Base-by-base conservation (phyloP, 2,888 invertebrate genomes). In the Nebria brevicollis region DNA sequence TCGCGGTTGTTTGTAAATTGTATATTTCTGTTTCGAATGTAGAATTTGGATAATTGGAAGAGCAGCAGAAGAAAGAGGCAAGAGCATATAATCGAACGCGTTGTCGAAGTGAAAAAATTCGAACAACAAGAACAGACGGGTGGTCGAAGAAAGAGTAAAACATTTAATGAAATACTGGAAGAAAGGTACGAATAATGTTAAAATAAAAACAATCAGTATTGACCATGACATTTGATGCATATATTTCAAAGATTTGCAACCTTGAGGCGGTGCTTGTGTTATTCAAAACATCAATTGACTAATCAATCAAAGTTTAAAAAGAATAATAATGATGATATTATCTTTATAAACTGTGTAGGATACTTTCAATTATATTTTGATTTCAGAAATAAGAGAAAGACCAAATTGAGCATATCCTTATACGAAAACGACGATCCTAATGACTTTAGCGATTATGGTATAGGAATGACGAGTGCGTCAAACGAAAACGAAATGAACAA, bases 41-140 rank as follows among this genome's bases (percentile, higher is more conserved):
- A 97, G 96, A 97, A 97, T 91, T 91, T 97, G 90, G 96, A 97
- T 90, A 96, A 95, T 89, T 97, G 97, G 97, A 97, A 97, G 91
- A 95, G 95, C 85, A 96, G 96, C 84, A 92, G 97, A 86, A 94
- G 97, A 92, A 96, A 97, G 94, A 94, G 95, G 81, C 96, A 96
- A 86, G 96, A 96, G 87, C 96, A 96, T 89, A 96, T 96, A 85
- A 96, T 96, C 87, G 96, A 96, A 89, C 92, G 96, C 85, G 96
- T 96, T 85, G 96, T 96, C 84, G 96, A 97, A 90, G 96, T 96
- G 85, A 95, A 96, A 86, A 95, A 95, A 88, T 92, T 95, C 87
- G 96, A 96, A 88, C 96, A 95, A 85, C 85, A 86, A 87, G 94
- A 95, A 86, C 91, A 92, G 89, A 92, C 92, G 87, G 92, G 94